Evolutionary conservation across 2,113 vertebrate genomes (phyloP).

Genomic region (Elachura formosa): DNA sequence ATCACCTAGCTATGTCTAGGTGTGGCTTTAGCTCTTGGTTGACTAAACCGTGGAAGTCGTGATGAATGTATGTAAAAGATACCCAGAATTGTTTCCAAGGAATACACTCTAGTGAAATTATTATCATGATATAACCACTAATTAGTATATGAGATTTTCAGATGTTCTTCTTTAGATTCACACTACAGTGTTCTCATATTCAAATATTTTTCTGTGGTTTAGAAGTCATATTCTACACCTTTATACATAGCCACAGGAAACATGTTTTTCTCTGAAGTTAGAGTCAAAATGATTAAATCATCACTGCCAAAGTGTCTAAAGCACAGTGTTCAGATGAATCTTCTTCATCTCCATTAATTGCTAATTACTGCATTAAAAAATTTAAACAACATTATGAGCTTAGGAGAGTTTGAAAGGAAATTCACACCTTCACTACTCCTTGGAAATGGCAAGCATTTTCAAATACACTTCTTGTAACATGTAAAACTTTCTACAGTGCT

Average conservation of each 20-base stretch:
- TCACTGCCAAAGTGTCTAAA: background rate
- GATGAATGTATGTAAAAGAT: background rate
- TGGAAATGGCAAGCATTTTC: background rate
- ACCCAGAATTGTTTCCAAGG: background rate
- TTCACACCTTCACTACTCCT: background rate
- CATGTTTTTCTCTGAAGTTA: background rate
- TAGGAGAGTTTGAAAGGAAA: background rate
- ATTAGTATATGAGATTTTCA: background rate
- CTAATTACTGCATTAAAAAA: background rate
- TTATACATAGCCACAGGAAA: background rate
- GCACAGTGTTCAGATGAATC: background rate
- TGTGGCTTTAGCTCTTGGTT: background rate
- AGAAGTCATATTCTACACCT: background rate
- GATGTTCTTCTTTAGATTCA: background rate
- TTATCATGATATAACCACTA: background rate
- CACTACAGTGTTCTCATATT: background rate
- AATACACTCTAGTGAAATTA: background rate
- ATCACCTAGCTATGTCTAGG: conserved; percentile 21
- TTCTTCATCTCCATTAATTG: background rate
- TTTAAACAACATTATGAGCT: background rate
- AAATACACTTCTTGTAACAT: background rate
- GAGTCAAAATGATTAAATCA: background rate
- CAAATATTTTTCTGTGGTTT: background rate
- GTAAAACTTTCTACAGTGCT: background rate
- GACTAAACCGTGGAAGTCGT: background rate